Evolutionary conservation across 2,113 vertebrate genomes (phyloP).

Genomic region (Gopherus evgoodei): DNA sequence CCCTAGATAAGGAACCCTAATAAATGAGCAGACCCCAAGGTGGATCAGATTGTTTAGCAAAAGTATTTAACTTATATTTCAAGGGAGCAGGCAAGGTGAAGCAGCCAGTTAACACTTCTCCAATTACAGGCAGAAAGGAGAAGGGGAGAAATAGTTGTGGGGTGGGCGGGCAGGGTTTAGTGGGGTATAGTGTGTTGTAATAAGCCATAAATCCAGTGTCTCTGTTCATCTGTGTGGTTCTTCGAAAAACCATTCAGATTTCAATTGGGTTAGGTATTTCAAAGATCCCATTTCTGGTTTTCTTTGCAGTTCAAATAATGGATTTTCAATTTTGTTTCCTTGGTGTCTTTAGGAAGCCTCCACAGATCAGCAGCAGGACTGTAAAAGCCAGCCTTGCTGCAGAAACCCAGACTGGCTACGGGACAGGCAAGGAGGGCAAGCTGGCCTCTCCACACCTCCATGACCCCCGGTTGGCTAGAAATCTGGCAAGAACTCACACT

Average conservation of each 20-base stretch:
- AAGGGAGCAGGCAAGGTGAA: too few species aligned
- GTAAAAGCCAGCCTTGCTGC: rapidly evolving
- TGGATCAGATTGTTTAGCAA: too few species aligned
- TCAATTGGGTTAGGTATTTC: not conserved
- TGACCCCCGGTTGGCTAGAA: not conserved
- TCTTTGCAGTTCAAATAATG: not conserved
- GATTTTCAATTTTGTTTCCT: not conserved
- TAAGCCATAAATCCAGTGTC: too few species aligned
- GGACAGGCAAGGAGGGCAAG: not conserved
- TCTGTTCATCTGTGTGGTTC: not conserved
- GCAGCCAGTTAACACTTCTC: too few species aligned
- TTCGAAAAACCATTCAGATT: not conserved
- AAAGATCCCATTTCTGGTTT: not conserved
- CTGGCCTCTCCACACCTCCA: not conserved
- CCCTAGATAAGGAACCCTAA: too few species aligned
- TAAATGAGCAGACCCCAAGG: too few species aligned
- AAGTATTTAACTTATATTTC: too few species aligned
- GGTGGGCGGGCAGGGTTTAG: too few species aligned
- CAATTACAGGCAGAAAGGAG: too few species aligned
- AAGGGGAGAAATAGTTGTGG: too few species aligned
- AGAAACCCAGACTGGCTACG: not conserved
- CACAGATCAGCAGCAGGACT: rapidly evolving
- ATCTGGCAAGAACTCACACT: not conserved
- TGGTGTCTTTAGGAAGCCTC: not conserved
- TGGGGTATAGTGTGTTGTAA: too few species aligned